Percentiles rank a stretch among this genome's conserved stretches.
Evolutionary conservation across 2,888 invertebrate genomes (phyloP).

Genomic region (Spisula subtruncata): DNA sequence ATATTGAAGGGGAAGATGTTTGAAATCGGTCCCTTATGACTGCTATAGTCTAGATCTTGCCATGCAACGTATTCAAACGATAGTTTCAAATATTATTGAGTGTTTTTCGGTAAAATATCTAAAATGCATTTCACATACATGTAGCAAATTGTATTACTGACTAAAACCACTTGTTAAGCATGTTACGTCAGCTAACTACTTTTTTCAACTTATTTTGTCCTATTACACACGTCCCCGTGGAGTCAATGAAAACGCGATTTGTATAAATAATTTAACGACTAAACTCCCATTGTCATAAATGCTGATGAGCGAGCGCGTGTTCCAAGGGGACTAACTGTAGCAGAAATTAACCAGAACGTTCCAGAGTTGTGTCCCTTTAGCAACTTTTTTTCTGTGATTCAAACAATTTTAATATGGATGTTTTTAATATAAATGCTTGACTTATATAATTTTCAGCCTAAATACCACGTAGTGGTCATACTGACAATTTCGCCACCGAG

Average conservation of each 20-base stretch:
- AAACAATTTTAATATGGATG: too few species aligned
- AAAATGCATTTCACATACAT: slow-evolving; percentile 7
- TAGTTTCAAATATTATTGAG: background rate
- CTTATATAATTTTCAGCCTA: too few species aligned
- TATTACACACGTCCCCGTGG: background rate
- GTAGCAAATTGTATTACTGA: background rate
- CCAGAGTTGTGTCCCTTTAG: background rate
- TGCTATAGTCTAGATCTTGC: slow-evolving; percentile 23
- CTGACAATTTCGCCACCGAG: too few species aligned
- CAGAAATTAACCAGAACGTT: background rate
- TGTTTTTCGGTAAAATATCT: background rate
- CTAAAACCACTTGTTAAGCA: background rate
- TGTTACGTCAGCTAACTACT: background rate
- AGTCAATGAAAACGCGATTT: background rate
- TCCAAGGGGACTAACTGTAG: background rate
- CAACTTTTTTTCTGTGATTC: too few species aligned
- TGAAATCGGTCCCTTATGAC: slow-evolving; percentile 45
- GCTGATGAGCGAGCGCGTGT: background rate
- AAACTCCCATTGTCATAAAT: background rate
- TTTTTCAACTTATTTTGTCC: slow-evolving; percentile 14
- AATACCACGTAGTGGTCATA: too few species aligned
- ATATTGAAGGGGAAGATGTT: slow-evolving; percentile 37
- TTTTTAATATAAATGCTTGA: too few species aligned
- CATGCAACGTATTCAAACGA: background rate
- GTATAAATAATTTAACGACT: slow-evolving; percentile 14